Conservation (phyloP, 2,113 vertebrate genomes). For the Riparia riparia region DNA sequence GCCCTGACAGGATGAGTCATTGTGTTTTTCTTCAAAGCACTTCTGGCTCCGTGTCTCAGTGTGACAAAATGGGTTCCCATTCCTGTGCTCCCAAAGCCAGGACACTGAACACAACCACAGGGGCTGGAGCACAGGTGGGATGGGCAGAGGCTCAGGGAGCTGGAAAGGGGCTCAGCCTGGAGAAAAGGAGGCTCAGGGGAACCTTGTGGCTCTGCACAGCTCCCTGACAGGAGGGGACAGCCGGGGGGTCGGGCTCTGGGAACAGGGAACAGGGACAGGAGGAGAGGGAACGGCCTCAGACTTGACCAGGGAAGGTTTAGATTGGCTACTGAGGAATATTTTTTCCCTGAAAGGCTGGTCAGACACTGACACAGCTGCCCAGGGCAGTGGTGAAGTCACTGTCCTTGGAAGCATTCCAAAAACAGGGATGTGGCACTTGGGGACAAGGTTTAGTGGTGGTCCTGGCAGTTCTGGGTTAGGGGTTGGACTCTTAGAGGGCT, state of each 20-base stretch:
- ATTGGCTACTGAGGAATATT: not conserved
- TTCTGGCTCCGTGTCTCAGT: not conserved
- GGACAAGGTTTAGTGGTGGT: not conserved
- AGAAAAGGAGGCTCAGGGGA: not conserved
- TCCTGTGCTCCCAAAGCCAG: not conserved
- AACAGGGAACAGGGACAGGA: not conserved
- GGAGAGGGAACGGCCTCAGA: rapidly evolving
- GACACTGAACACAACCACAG: not conserved
- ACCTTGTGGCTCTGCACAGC: not conserved
- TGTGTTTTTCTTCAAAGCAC: not conserved
- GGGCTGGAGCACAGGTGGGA: not conserved
- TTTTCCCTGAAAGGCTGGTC: not conserved
- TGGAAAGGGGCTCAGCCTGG: not conserved
- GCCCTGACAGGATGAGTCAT: rapidly evolving
- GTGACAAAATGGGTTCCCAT: not conserved
- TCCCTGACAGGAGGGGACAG: not conserved
- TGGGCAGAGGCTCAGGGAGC: not conserved
- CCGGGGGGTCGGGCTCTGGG: rapidly evolving
- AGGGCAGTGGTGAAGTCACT: not conserved
- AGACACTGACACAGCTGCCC: not conserved
- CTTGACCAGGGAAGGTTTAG: not conserved
- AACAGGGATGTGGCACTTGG: not conserved
- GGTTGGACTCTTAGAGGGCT: not conserved
- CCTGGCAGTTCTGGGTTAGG: not conserved
- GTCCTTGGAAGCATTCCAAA: not conserved